Base-by-base conservation (phyloP, 2,888 invertebrate genomes). In the Pristionchus arcanus region DNA sequence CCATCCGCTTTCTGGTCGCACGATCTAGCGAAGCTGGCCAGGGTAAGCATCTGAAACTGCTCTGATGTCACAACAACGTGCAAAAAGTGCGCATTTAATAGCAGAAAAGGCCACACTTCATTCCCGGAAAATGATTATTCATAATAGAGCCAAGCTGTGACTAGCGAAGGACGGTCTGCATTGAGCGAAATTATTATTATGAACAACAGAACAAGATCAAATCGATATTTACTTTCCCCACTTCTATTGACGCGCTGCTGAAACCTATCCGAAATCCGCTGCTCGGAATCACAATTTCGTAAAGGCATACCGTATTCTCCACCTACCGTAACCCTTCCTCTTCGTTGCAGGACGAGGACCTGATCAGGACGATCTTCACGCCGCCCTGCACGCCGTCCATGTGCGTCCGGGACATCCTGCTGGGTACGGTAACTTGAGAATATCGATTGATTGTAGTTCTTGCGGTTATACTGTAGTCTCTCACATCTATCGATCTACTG, bases 401-500 rank as follows among this genome's bases (percentile, higher is more conserved):
- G 90, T 94, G 94, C 87, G 90, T 92, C 53, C 90, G 94, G 34
- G 94, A 94, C 89, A 90, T 94, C 68, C 87, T 93, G 13, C 91
- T 94, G 25, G 94, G 77, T 77, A 71, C 34, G 71, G 71, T 71
- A 71, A 2, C 34, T 59, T 9, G 74, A 37, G 37, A 21, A 1
- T 42, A 77, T 77, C 25, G 42, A 49, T 42, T 77, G 11, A 15
- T 1, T 37, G n/a, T n/a, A n/a, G n/a, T n/a, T n/a, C n/a, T n/a
- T n/a, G n/a, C n/a, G n/a, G n/a, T n/a, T n/a, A n/a, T 31, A 42
- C 42, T 42, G 42, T 42, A 42, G 42, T n/a, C 42, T 42, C 42
- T 5, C 4, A 42, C 42, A 42, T 42, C 42, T 3, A 42, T 42
- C 4, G 9, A 5, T 42, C 42, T 42, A 9, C 9, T 42, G 42